These are phyloP conservation scores for Cossypha niveicapilla DNA, from an alignment of 2,797 vertebrate species.

Conservation along the genomic window DNA sequence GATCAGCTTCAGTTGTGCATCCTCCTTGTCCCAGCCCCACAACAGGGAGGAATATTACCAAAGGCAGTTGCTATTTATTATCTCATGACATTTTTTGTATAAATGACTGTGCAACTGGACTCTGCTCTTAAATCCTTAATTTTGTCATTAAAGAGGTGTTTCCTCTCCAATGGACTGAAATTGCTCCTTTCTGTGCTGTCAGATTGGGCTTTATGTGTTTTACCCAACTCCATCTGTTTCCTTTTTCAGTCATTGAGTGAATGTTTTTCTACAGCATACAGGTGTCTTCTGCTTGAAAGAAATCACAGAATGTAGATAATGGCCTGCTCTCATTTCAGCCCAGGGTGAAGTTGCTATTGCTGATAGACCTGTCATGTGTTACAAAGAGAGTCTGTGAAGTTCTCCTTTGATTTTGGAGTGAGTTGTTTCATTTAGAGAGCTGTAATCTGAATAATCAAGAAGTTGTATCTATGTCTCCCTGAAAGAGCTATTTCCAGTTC, in stretches of 20 bases:
- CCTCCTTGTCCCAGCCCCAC: not conserved
- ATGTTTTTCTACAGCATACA: constrained; percentile 28
- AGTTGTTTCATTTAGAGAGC: not conserved
- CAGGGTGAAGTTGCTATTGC: not conserved
- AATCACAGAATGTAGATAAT: constrained; percentile 17
- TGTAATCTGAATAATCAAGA: not conserved
- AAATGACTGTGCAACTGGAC: not conserved
- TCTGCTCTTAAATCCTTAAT: constrained; percentile 22
- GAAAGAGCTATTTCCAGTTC: not conserved
- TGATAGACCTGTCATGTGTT: not conserved
- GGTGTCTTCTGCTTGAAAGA: constrained; percentile 22
- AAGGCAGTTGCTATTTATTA: not conserved
- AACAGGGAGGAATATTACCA: not conserved
- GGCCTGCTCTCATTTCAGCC: not conserved
- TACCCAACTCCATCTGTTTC: constrained; percentile 44
- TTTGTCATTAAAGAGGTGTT: constrained; percentile 52
- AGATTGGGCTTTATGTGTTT: constrained; percentile 16
- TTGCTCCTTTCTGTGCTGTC: constrained; percentile 32
- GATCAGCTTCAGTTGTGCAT: not conserved
- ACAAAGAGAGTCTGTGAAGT: not conserved
- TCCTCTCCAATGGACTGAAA: constrained; percentile 45
- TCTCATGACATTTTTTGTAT: not conserved
- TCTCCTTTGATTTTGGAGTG: not conserved
- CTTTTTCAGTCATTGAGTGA: constrained; percentile 40
- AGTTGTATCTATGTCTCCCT: not conserved